These are phyloP conservation scores for Melolontha melolontha DNA, from an alignment of 2,888 invertebrate species.

Conservation along the genomic window DNA sequence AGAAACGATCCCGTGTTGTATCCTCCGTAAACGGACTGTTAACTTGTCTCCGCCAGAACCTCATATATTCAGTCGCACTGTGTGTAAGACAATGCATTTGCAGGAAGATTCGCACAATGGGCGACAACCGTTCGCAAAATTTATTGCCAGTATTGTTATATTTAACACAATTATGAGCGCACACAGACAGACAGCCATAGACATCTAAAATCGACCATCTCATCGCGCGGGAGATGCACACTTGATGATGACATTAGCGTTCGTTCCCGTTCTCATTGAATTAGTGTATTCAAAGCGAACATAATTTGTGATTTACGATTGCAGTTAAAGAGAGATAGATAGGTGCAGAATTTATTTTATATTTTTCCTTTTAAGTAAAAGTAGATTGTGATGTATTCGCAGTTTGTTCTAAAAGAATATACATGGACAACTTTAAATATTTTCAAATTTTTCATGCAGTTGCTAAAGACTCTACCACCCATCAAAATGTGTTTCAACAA, in stretches of 20 bases:
- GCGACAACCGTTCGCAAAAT: conserved; percentile 43
- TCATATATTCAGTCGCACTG: conserved; percentile 57
- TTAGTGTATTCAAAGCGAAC: conserved; percentile 32
- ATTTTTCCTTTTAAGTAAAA: too few species aligned
- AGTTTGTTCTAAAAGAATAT: too few species aligned
- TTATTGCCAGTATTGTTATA: conserved; percentile 46
- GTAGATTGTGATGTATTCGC: too few species aligned
- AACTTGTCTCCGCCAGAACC: conserved; percentile 58
- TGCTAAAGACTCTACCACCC: too few species aligned
- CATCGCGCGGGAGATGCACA: conserved; percentile 18
- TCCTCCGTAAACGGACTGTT: conserved; percentile 53
- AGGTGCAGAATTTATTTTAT: too few species aligned
- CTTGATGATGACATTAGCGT: conserved; percentile 27
- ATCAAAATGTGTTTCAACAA: too few species aligned
- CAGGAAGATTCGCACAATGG: conserved; percentile 43
- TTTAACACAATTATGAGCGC: conserved; percentile 45
- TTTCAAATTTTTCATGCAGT: too few species aligned
- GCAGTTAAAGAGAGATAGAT: neutral
- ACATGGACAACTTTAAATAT: too few species aligned
- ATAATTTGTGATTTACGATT: conserved; percentile 31
- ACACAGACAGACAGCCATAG: conserved; percentile 18
- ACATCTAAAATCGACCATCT: conserved; percentile 38
- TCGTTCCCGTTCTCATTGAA: conserved; percentile 23
- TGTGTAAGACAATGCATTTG: conserved; percentile 56
- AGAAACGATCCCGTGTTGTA: conserved; percentile 17